Evolutionary conservation across 2,888 invertebrate genomes (phyloP), one percentile per base, ranked within the genome.

Genomic region (Drosophila colorata): DNA sequence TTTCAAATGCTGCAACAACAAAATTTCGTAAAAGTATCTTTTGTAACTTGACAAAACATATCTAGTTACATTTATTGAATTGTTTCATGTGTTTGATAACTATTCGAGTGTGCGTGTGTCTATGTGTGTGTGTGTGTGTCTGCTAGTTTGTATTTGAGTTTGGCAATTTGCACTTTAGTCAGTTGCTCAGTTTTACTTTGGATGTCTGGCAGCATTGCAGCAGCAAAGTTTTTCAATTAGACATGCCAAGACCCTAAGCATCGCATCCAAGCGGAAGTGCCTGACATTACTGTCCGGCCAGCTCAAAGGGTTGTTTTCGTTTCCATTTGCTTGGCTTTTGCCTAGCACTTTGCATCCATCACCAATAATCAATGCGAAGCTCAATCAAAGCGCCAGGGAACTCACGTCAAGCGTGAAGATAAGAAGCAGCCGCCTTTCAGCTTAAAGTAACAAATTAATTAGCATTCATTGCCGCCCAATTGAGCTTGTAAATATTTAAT

Each of bases 401-500:
- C 31, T 57, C 59, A 58, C 35, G 33, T 79, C 64, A 79, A 72
- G 79, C 76, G 88, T 72, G 16, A 83, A 87, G 87, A 83, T 85
- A 82, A 85, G 74, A 57, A 38, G 14, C 64, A 58, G 63, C 40
- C 49, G 65, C 20, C 74, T 28, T 57, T 58, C 60, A 55, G 78
- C 79, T 78, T 78, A 64, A 71, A 73, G 66, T 33, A 73, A 70
- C 72, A 60, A 82, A 88, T 82, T 87, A 87, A 88, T 84, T 85
- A 86, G 86, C 80, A 87, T 84, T 84, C 77, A 85, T 85, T 79
- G 86, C 70, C 68, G 72, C 70, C 66, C 83, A 88, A 84, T 88
- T 88, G 86, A 86, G 86, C 86, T 77, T 79, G 86, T 88, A 86
- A 84, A 84, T 88, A 88, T 84, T 88, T 84, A 77, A 88, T 84